Evolutionary conservation across 1,140 invertebrate species (phyloP), one percentile per base, ranked within the genome.

Genomic region (Drosophila neocordata): DNA sequence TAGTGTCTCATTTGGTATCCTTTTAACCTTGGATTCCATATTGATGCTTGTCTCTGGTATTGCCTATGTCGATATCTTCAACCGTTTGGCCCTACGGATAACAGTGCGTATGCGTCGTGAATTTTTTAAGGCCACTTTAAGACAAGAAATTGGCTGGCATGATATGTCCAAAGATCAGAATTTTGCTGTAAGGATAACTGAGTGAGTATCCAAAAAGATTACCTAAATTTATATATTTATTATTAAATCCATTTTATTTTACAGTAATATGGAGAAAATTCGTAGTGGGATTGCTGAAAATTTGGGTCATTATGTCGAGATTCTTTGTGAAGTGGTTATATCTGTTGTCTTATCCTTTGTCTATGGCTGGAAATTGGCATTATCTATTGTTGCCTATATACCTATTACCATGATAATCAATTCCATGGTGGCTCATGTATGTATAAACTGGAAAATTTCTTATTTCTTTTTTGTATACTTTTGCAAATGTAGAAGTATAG

Each of bases 101-200:
- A 95, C 96, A n/a, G 93, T 94, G 13, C 92, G 95, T 67, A 94
- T 97, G 22, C 93, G 96, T 22, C 93, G 93, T 69, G 92, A 93
- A 74, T 96, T 96, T 76, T 93, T 97, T 11, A 93, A 94, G 57
- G 93, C 96, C 4, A 94, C 97, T 0, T 91, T 98, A 7, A 93
- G 96, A 53, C 97, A 98, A 90, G 97, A 98, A 83, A 96, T 98
- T 78, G 94, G 95, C 1, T 98, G 97, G 96, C 98, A 97, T 92
- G 97, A 98, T 89, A 95, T 95, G 4, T 70, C 88, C 73, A 95
- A 96, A 58, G 95, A 96, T 48, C 96, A 97, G 77, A 97, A 98
- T 92, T 96, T 98, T 87, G 97, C 97, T 15, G 95, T 96, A 20
- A 93, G 96, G 79, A 94, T 98, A 34, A 95, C 97, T 18, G 97